Percentiles rank a stretch among this genome's conserved stretches.
Conservation (phyloP, 1,140 invertebrate genomes). For the Aporrectodea caliginosa region DNA sequence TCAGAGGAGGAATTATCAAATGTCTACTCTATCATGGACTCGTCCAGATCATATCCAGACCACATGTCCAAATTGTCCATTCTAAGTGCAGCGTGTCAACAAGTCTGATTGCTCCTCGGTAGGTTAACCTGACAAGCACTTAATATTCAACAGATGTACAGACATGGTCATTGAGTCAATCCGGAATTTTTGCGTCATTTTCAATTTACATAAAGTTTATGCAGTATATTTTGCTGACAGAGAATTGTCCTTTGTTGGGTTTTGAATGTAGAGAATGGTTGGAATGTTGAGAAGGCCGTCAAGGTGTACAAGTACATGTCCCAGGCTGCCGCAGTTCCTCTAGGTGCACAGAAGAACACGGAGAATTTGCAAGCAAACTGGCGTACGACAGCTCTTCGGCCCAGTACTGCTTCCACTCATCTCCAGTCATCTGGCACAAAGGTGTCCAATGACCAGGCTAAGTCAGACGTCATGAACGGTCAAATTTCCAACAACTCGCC, state of each 20-base stretch:
- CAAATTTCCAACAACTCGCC: background rate
- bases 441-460: background rate
- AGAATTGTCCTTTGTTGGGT: background rate
- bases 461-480: background rate
- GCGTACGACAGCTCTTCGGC: background rate
- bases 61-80: no score
- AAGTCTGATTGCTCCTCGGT: background rate
- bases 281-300: slow-evolving; percentile 40
- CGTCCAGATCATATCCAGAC: no score
- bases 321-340: slow-evolving; percentile 11
- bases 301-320: slow-evolving; percentile 41
- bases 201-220: background rate
- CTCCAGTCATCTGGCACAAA: background rate
- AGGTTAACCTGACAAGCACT: background rate
- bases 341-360: background rate
- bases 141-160: background rate
- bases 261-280: slow-evolving; percentile 38
- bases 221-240: background rate
- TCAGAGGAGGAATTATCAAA: no score
- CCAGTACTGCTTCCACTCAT: background rate
- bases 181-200: background rate
- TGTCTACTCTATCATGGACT: no score
- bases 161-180: background rate
- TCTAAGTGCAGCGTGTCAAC: no score
- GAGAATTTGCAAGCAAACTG: background rate